A percentile compares a stretch with the other conserved stretches of the same genome.
Evolutionary conservation across 2,113 vertebrate genomes (phyloP).

Genomic region (Zapornia atra): DNA sequence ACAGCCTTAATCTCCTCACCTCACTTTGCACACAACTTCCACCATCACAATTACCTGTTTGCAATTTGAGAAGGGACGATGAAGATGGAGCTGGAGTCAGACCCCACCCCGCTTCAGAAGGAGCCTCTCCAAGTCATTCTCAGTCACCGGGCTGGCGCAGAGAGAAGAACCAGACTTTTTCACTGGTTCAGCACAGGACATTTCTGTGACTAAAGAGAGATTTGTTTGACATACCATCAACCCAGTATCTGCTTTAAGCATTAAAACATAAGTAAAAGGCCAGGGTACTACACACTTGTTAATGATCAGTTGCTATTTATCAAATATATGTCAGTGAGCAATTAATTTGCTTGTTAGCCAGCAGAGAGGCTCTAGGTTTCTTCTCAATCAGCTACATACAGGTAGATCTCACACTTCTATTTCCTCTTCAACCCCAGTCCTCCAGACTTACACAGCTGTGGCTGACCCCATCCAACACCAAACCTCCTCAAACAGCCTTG

Average conservation of each 20-base stretch:
- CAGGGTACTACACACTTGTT: neutral
- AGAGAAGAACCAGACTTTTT: neutral
- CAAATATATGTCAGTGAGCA: neutral
- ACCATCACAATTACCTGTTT: neutral
- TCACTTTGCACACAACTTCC: neutral
- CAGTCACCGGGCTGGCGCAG: neutral
- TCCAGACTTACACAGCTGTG: neutral
- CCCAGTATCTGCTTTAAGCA: neutral
- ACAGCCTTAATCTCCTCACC: neutral
- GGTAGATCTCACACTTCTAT: neutral
- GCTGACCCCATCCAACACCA: neutral
- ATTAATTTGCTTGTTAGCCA: neutral
- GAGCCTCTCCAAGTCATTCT: neutral
- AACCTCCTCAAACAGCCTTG: neutral
- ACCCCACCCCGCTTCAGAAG: neutral
- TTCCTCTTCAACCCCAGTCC: neutral
- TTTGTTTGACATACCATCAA: neutral
- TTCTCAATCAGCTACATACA: neutral
- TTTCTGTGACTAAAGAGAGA: neutral
- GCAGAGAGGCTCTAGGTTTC: neutral
- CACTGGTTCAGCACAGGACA: neutral
- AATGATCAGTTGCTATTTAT: neutral
- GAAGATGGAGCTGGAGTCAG: neutral
- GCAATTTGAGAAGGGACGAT: neutral
- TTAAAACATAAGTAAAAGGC: neutral